phyloP scores from a whole-genome alignment of 2,797 vertebrate species.

The Mareca penelope region DNA sequence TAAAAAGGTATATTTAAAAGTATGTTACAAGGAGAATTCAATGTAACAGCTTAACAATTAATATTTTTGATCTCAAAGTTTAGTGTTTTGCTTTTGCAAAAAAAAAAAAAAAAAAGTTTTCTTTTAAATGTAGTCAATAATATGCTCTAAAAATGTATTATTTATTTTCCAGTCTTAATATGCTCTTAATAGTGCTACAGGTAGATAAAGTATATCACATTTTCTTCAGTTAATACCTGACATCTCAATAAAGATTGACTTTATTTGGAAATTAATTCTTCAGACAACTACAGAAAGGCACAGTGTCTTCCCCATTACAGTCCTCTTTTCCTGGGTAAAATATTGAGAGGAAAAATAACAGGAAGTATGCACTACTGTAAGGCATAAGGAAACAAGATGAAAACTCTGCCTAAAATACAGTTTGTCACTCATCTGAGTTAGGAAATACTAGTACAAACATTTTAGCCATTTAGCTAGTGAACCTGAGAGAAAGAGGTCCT shows the following conservation, averaged over 20 bases:
- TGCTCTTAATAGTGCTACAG: neutral
- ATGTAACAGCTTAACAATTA: neutral
- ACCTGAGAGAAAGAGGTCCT: neutral
- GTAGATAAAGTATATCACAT: neutral
- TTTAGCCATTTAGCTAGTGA: neutral
- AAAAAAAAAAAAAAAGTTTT: neutral
- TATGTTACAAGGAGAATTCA: neutral
- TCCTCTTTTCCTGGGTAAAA: neutral
- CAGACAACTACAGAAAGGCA: neutral
- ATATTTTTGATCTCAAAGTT: neutral
- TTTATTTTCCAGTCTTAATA: neutral
- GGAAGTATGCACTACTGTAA: neutral
- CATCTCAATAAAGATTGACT: neutral
- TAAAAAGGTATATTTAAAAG: neutral
- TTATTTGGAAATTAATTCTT: neutral
- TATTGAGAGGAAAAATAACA: neutral
- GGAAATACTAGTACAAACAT: neutral
- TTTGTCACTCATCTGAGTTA: neutral
- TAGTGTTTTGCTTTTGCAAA: neutral
- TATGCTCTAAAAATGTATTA: neutral
- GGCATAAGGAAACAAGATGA: neutral
- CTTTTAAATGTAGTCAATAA: neutral
- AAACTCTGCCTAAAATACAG: neutral
- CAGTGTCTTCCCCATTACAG: neutral
- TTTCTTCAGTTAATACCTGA: neutral